Evolutionary conservation across 2,797 vertebrate species (phyloP).

Genomic region (Alfaro cultratus): DNA sequence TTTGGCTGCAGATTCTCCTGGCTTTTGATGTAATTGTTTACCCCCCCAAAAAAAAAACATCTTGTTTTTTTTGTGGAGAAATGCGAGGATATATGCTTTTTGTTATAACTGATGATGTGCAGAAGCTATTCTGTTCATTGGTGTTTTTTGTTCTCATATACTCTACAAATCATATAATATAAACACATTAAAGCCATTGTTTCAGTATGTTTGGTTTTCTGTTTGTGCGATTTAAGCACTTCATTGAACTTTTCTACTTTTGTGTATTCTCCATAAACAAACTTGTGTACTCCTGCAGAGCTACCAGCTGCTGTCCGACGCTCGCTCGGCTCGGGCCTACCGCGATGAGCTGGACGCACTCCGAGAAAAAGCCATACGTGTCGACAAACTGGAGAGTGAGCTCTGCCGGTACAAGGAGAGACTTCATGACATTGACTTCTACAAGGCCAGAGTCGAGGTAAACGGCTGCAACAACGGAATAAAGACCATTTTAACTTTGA

Average conservation of each 20-base stretch:
- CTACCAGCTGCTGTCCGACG: slow-evolving; percentile 91
- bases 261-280: neutral
- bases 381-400: slow-evolving; percentile 98
- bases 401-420: slow-evolving; percentile 92
- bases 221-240: neutral
- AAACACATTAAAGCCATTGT: slow-evolving; percentile 10
- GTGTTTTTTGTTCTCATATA: slow-evolving; percentile 7
- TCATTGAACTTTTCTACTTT: neutral
- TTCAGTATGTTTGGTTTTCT: neutral
- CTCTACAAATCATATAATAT: slow-evolving; percentile 1
- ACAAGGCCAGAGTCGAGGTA: slow-evolving; percentile 97
- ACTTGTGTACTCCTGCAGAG: slow-evolving; percentile 81
- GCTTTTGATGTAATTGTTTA: slow-evolving; percentile 35
- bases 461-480: neutral
- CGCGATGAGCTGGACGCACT: slow-evolving; percentile 95
- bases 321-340: slow-evolving; percentile 93
- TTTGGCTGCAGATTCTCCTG: slow-evolving; percentile 37
- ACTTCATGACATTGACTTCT: slow-evolving; percentile 98
- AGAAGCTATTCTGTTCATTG: neutral
- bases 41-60: no score
- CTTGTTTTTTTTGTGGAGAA: no score
- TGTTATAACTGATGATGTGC: slow-evolving; percentile 15
- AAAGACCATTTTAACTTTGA: neutral
- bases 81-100: neutral
- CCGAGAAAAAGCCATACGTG: slow-evolving; percentile 93